Evolutionary conservation across 2,888 invertebrate genomes (phyloP), one percentile per base, ranked within the genome.

Genomic region (Drosophila borborema): DNA sequence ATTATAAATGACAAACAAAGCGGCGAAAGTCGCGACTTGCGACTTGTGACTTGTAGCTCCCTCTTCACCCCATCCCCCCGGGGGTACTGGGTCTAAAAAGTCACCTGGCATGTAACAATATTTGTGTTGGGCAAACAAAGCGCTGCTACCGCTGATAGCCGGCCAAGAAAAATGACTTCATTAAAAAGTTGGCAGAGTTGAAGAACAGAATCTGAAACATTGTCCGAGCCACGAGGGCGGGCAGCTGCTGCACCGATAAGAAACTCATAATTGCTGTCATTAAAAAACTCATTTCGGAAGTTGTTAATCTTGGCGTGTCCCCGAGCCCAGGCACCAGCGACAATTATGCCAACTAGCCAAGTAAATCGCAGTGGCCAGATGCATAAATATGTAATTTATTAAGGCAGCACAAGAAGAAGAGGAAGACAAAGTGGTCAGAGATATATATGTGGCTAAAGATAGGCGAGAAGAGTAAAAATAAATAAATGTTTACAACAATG

Each of bases 261-360:
- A 89, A 91, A 89, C 90, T 91, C 90, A 91, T 89, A 89, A 89
- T 89, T 89, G 90, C 77, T 85, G 90, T 79, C 89, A 91, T 91
- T 89, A 91, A 89, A 89, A 84, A 84, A 80, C 82, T 75, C 90
- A 90, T 85, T 90, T 90, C 90, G 86, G 90, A 82, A 89, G 91
- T 91, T 91, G 88, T 90, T 90, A 87, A 89, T 90, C 91, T 86
- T 86, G 61, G 36, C 45, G 18, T 46, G 45, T 34, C 48, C 46
- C 31, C 40, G 18, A 6, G 9, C n/a, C 8, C 23, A 5, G 6
- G 2, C 20, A 1, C 38, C 14, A 38, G 1, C 72, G 66, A 79
- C 83, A 89, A 89, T 85, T 85, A 85, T 90, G 81, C 77, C 88
- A 87, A 89, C 85, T 86, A 82, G 77, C 85, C 59, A 69, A 64